phyloP scores from a whole-genome alignment of 2,797 vertebrate genomes.

The Myioborus melanocephalus region DNA sequence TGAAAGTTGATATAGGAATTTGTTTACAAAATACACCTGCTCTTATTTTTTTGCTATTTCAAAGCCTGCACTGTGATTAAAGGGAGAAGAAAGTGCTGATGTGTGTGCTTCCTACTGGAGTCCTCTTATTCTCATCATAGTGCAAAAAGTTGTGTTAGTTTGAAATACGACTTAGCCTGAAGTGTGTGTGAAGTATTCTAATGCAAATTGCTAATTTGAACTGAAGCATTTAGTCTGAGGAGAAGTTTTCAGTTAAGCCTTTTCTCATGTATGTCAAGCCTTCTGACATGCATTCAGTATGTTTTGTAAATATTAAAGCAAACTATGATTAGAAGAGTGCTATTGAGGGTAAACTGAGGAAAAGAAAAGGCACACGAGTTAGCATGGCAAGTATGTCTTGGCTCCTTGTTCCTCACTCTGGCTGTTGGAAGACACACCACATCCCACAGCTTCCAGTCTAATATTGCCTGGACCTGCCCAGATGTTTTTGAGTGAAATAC shows the following conservation, averaged over 20 bases:
- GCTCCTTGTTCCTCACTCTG: background rate
- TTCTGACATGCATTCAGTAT: background rate
- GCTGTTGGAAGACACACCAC: background rate
- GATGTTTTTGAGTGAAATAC: background rate
- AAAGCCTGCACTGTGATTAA: background rate
- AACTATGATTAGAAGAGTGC: background rate
- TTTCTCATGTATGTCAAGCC: background rate
- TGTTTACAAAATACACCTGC: conserved; percentile 42
- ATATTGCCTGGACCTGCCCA: background rate
- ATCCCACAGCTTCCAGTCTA: background rate
- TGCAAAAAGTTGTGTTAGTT: background rate
- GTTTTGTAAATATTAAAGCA: background rate
- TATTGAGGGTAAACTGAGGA: background rate
- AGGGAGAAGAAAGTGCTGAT: conserved; percentile 1
- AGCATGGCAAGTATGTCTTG: background rate
- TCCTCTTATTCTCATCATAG: background rate
- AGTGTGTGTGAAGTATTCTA: background rate
- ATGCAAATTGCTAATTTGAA: background rate
- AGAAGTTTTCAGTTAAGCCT: background rate
- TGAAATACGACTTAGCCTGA: background rate
- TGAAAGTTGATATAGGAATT: background rate
- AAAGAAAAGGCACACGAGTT: background rate
- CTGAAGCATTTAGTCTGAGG: background rate
- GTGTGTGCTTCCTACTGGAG: background rate
- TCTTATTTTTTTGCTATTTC: conserved; percentile 15